Conservation (phyloP, 2,113 vertebrate genomes). For the Henicopernis longicauda region DNA sequence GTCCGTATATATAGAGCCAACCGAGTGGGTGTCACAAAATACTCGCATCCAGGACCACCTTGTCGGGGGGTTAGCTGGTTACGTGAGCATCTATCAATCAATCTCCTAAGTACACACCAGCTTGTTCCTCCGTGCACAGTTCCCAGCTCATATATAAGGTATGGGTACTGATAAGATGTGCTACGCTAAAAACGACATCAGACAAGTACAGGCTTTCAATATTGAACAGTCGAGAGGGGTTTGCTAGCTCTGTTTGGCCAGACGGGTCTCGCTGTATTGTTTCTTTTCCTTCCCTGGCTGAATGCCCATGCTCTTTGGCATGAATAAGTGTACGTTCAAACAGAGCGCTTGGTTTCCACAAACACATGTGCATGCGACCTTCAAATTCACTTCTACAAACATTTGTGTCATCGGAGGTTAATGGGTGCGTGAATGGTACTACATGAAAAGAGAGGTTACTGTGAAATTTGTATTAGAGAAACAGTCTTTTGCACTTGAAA, state of each 20-base stretch:
- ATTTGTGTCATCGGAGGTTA: neutral
- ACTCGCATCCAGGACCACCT: neutral
- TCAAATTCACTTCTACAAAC: neutral
- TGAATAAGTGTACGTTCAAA: neutral
- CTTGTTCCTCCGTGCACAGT: neutral
- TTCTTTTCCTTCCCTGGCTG: neutral
- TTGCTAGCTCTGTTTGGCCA: neutral
- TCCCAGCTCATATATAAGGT: neutral
- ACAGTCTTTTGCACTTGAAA: neutral
- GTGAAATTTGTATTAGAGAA: neutral
- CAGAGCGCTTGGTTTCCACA: neutral
- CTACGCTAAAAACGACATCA: neutral
- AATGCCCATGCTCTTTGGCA: neutral
- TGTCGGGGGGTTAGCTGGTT: no score
- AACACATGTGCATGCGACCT: neutral
- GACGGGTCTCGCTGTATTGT: neutral
- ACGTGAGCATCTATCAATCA: rapidly evolving
- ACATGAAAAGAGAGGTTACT: neutral
- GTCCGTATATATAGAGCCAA: neutral
- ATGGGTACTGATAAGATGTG: rapidly evolving
- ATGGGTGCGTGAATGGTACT: neutral
- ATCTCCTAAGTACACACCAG: rapidly evolving
- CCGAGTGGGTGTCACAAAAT: neutral
- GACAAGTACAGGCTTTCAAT: neutral
- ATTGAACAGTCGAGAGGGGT: neutral